phyloP scores from a whole-genome alignment of 1,140 invertebrate species.

The Megalopta genalis region DNA sequence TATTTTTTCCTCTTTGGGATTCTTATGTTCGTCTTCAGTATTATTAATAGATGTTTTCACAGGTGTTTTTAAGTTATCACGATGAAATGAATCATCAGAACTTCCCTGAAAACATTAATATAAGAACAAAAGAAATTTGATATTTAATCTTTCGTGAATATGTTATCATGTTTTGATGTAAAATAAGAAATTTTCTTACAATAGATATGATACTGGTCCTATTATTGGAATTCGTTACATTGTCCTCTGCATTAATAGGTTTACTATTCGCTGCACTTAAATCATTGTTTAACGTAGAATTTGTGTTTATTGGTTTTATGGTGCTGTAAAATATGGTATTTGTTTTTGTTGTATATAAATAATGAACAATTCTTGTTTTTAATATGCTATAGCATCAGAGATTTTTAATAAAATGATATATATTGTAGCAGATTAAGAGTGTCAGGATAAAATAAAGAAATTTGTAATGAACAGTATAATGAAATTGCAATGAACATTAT shows the following conservation, averaged over 20 bases:
- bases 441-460: no score
- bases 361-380: not conserved
- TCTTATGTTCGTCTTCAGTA: conserved; percentile 13
- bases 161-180: not conserved
- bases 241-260: not conserved
- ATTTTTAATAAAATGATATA: not conserved
- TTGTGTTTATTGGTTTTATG: conserved; percentile 20
- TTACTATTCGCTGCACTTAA: not conserved
- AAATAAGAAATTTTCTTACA: conserved; percentile 36
- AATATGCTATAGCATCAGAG: not conserved
- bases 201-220: conserved; percentile 44
- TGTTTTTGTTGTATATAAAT: not conserved
- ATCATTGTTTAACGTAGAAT: not conserved
- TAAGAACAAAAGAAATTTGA: no score
- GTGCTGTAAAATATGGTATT: conserved; percentile 36
- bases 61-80: not conserved
- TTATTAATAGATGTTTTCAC: not conserved
- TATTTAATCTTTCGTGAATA: not conserved
- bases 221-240: not conserved
- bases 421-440: no score
- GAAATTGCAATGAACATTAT: no score
- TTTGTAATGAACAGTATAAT: no score
- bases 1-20: not conserved
- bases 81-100: conserved; percentile 32
- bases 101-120: conserved; percentile 34